These are phyloP conservation scores for Calvadosia cruxmelitensis DNA, from an alignment of 30 jellyfish, hydroid and myxozoan species.

Conservation along the genomic window DNA sequence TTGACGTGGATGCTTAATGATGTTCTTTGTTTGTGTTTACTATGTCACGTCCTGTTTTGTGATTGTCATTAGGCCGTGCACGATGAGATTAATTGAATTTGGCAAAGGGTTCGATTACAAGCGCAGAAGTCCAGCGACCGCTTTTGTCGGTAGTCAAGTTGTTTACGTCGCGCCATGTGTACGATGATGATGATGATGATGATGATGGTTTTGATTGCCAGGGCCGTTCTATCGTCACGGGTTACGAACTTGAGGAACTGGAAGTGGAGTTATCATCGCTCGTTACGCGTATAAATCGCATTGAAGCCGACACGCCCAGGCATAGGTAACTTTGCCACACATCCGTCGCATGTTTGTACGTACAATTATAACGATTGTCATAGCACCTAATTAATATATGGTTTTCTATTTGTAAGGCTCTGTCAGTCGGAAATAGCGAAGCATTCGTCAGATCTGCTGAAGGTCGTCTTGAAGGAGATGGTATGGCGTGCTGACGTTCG, in stretches of 20 bases:
- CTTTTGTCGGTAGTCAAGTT: no score
- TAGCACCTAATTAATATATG: not conserved
- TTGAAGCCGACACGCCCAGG: slow-evolving; percentile 54
- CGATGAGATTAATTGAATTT: no score
- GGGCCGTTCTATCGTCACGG: slow-evolving; percentile 44
- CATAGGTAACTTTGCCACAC: slow-evolving; percentile 35
- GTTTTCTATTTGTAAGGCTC: slow-evolving; percentile 26
- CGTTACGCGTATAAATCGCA: slow-evolving; percentile 38
- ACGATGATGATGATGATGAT: no score
- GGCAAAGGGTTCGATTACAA: no score
- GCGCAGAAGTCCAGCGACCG: no score
- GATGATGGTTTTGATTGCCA: not conserved
- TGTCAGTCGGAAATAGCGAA: slow-evolving; percentile 96
- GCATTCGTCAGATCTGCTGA: slow-evolving; percentile 69
- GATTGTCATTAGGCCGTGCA: no score
- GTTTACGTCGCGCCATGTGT: no score
- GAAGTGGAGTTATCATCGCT: slow-evolving; percentile 77
- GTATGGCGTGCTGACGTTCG: no score
- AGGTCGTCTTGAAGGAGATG: slow-evolving; percentile 50
- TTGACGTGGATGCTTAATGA: no score
- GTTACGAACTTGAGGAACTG: slow-evolving; percentile 76
- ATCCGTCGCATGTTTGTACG: not conserved
- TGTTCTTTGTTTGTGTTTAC: no score
- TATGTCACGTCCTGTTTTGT: no score
- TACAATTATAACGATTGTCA: not conserved